Conservation (phyloP, 2,797 vertebrate genomes). For the Galaxias olidus region DNA sequence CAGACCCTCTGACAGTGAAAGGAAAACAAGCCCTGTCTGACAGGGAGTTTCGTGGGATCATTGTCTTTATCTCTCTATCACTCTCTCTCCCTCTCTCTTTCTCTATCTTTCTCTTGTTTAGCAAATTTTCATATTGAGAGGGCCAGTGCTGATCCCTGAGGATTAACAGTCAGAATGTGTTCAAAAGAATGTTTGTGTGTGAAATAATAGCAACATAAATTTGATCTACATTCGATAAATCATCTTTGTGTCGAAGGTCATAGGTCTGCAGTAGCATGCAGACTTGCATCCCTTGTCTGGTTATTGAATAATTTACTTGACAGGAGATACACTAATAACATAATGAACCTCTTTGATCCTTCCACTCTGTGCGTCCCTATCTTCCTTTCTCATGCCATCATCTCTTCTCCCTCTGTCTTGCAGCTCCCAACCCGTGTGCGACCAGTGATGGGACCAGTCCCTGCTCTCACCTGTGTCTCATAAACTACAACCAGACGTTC, state of each 20-base stretch:
- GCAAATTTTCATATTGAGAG: no score
- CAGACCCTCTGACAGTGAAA: constrained; percentile 38
- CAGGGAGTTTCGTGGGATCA: constrained; percentile 10
- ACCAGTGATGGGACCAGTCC: constrained; percentile 83
- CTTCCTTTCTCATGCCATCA: neutral
- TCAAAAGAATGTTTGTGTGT: no score
- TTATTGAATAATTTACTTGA: no score
- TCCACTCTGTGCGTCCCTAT: neutral
- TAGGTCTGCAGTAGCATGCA: no score
- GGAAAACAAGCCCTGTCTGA: constrained; percentile 36
- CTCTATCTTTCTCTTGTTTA: neutral
- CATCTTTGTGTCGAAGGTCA: no score
- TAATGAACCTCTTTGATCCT: neutral
- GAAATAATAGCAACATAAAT: no score
- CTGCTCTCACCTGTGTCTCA: constrained; percentile 95
- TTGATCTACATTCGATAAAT: no score
- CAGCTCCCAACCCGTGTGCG: constrained; percentile 94
- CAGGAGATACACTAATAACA: neutral
- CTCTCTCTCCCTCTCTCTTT: neutral
- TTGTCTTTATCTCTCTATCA: constrained; percentile 9
- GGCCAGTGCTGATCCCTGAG: no score
- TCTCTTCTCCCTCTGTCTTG: constrained; percentile 3
- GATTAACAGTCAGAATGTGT: no score
- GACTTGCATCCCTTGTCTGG: no score
- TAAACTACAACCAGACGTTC: constrained; percentile 94